Evolutionary conservation across 2,888 invertebrate species (phyloP).

Genomic region (Cephus sareptanus): DNA sequence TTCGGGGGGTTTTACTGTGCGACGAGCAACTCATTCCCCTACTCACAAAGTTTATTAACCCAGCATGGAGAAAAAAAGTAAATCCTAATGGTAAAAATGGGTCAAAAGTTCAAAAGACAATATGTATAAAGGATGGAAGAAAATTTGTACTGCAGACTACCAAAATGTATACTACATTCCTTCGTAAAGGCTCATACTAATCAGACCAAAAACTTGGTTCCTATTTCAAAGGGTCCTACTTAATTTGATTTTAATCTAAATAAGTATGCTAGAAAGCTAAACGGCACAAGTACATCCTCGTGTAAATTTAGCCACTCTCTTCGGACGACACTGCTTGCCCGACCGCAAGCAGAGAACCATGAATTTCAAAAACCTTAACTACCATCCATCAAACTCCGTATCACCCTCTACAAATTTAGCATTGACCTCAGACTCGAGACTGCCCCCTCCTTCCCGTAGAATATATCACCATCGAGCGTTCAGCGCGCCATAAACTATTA

Average conservation of each 20-base stretch:
- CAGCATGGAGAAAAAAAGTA: not conserved
- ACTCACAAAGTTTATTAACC: not conserved
- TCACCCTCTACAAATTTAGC: not conserved
- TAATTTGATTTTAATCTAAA: not conserved
- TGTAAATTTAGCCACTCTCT: not conserved
- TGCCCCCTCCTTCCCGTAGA: slow-evolving; percentile 8
- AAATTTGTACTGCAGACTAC: not conserved
- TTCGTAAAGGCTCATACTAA: not conserved
- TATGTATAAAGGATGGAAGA: not conserved
- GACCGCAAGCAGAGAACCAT: not conserved
- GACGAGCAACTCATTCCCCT: not conserved
- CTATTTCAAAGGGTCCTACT: not conserved
- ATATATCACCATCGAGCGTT: slow-evolving; percentile 35
- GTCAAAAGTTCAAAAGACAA: not conserved
- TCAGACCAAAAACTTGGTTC: not conserved
- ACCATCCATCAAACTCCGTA: not conserved
- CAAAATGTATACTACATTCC: not conserved
- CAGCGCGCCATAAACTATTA: slow-evolving; percentile 44
- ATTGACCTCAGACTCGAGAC: not conserved
- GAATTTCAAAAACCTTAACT: not conserved
- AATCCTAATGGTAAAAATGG: not conserved
- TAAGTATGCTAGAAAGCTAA: not conserved
- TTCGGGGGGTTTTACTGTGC: not conserved
- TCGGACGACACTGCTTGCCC: not conserved
- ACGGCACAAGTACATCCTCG: not conserved